These are phyloP conservation scores for Ara ararauna DNA, from an alignment of 2,797 vertebrate genomes.

Conservation along the genomic window DNA sequence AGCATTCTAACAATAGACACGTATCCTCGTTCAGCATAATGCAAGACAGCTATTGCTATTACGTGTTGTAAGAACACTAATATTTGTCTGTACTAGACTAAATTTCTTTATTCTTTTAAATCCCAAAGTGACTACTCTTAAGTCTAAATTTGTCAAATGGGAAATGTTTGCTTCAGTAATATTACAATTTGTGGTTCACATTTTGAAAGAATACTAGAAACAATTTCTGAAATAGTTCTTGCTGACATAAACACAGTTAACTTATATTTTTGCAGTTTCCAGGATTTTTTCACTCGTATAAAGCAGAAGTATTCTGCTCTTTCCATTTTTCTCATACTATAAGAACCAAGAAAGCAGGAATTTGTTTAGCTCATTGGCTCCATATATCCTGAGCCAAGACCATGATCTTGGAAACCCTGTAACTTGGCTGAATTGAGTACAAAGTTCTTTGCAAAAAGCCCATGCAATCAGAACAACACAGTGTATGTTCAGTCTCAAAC, in stretches of 20 bases:
- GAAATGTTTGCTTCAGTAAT: neutral
- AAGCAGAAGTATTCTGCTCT: slow-evolving; percentile 46
- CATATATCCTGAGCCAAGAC: slow-evolving; percentile 64
- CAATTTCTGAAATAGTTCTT: slow-evolving; percentile 10
- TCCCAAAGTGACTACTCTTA: slow-evolving; percentile 6
- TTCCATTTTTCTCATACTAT: slow-evolving; percentile 57
- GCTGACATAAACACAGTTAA: slow-evolving; percentile 31
- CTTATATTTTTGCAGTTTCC: slow-evolving; percentile 40
- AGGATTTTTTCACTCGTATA: slow-evolving; percentile 35
- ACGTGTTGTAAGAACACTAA: neutral
- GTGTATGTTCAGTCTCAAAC: slow-evolving; percentile 57
- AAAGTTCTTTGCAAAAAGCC: slow-evolving; percentile 67
- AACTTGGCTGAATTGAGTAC: slow-evolving; percentile 60
- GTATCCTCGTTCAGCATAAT: neutral
- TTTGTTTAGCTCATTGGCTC: slow-evolving; percentile 70
- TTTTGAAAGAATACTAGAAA: slow-evolving; percentile 32
- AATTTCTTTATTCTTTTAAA: slow-evolving; percentile 33
- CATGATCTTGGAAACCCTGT: slow-evolving; percentile 63
- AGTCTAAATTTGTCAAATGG: slow-evolving; percentile 11
- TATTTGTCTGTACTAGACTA: neutral
- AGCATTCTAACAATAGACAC: neutral
- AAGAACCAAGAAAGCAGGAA: slow-evolving; percentile 65
- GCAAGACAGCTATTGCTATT: neutral
- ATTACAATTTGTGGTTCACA: slow-evolving; percentile 22
- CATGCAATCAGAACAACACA: slow-evolving; percentile 66